Evolutionary conservation across 2,888 invertebrate species (phyloP), one percentile per base, ranked within the genome.

Genomic region (Cephalotes varians): DNA sequence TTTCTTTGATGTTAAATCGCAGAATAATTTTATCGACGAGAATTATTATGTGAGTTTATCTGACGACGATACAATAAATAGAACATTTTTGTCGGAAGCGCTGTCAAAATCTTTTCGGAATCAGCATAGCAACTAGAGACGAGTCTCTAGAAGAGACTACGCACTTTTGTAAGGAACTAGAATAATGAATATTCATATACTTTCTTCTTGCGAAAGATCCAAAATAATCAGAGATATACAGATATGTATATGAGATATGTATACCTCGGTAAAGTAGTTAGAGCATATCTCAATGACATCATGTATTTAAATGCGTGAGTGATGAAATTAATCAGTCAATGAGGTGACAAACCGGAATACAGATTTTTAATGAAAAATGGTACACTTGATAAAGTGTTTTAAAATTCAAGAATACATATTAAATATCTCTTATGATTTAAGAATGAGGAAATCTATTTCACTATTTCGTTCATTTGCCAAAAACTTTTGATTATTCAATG

Each of bases 161-260:
- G 31, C 51, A 12, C n/a, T 18, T 51, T 15, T 58, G 58, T 25
- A 34, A 56, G 44, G 6, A 69, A 65, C 15, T 37, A 37, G 25
- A 77, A 67, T 67, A 44, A 65, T 77, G 21, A 77, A 77, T 77
- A 77, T 79, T 79, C 34, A 58, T 34, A 18, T 47, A n/a, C 18
- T 12, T 40, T 37, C n/a, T 67, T 9, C 34, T 79, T 58, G 6
- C n/a, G 25, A 74, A 62, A 74, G 37, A 49, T 47, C 6, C 15
- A n/a, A 51, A 37, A 9, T 31, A 15, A 28, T 9, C 37, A 25
- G 3, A 51, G 21, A 54, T 25, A 12, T 40, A 40, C n/a, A n/a
- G n/a, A n/a, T n/a, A n/a, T n/a, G n/a, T n/a, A n/a, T n/a, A n/a
- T n/a, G n/a, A n/a, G n/a, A n/a, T n/a, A n/a, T n/a, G n/a, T n/a